A percentile compares a stretch with the other conserved stretches of the same genome.
These are phyloP conservation scores for Gibbula magus DNA, from an alignment of 2,888 invertebrate species.

Conservation along the genomic window DNA sequence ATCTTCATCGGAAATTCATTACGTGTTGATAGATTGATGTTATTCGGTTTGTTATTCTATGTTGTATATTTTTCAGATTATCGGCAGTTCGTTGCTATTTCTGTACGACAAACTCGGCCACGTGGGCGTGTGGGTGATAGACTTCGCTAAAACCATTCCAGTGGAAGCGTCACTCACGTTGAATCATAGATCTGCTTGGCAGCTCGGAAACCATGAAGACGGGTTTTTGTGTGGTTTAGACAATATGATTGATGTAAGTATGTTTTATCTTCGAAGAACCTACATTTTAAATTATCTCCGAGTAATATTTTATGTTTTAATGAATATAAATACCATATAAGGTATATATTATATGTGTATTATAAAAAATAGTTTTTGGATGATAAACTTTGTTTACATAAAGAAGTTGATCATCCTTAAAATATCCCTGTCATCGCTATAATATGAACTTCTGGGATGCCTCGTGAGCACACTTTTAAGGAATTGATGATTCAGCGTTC, in stretches of 20 bases:
- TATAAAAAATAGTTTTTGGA: too few relatives aligned
- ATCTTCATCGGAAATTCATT: background rate
- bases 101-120: constrained; percentile 89
- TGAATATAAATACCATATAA: too few relatives aligned
- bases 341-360: too few relatives aligned
- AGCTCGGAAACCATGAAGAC: constrained; percentile 96
- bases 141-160: constrained; percentile 93
- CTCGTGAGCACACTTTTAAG: too few relatives aligned
- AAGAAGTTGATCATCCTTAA: too few relatives aligned
- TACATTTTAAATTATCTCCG: background rate
- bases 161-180: constrained; percentile 81
- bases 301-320: too few relatives aligned
- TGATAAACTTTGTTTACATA: too few relatives aligned
- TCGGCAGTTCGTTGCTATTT: constrained; percentile 89
- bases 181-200: constrained; percentile 89
- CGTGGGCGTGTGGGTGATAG: constrained; percentile 96
- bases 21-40: too few relatives aligned
- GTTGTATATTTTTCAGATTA: constrained; percentile 65
- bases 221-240: constrained; percentile 95
- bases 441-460: too few relatives aligned
- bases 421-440: too few relatives aligned
- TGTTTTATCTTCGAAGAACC: background rate
- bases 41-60: too few relatives aligned
- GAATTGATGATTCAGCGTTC: too few relatives aligned
- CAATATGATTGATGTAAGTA: constrained; percentile 86